Conservation (phyloP, 1,140 invertebrate species). For the Aphelenchoides avenae region DNA sequence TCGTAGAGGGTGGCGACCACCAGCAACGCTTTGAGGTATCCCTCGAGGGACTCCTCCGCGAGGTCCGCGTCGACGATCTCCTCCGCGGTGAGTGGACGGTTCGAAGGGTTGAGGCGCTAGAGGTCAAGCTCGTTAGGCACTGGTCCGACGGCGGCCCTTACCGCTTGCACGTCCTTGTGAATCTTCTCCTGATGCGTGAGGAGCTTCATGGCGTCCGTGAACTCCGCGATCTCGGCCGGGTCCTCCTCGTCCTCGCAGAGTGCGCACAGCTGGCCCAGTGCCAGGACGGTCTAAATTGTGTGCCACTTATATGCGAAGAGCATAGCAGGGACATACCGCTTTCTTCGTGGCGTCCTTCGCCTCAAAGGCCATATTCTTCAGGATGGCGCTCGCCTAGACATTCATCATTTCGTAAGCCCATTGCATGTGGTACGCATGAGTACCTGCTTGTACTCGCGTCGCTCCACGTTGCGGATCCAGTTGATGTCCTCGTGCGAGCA, state of each 20-base stretch:
- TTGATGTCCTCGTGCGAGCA: slow-evolving; percentile 25
- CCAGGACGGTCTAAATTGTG: slow-evolving; percentile 16
- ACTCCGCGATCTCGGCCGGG: slow-evolving; percentile 26
- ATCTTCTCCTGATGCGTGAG: slow-evolving; percentile 8
- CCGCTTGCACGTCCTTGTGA: background rate
- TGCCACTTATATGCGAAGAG: background rate
- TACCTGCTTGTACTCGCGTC: slow-evolving; percentile 13
- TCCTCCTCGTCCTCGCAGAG: slow-evolving; percentile 27
- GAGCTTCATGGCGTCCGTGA: slow-evolving; percentile 16
- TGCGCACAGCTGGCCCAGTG: slow-evolving; percentile 23
- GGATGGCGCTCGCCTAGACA: slow-evolving; percentile 15
- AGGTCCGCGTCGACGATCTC: slow-evolving; percentile 6
- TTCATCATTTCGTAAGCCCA: background rate
- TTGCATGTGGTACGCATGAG: background rate
- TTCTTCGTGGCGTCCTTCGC: slow-evolving; percentile 26
- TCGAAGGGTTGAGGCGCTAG: slow-evolving; percentile 1
- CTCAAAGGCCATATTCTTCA: slow-evolving; percentile 23
- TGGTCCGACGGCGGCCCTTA: background rate
- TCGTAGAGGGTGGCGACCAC: background rate
- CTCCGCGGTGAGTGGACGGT: background rate
- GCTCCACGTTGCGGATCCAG: slow-evolving; percentile 29
- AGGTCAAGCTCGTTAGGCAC: background rate
- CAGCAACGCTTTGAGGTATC: slow-evolving; percentile 1
- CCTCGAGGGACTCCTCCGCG: background rate
- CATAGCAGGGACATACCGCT: slow-evolving; percentile 2